Evolutionary conservation across 1,140 invertebrate genomes (phyloP).

Genomic region (Nautilus pompilius): DNA sequence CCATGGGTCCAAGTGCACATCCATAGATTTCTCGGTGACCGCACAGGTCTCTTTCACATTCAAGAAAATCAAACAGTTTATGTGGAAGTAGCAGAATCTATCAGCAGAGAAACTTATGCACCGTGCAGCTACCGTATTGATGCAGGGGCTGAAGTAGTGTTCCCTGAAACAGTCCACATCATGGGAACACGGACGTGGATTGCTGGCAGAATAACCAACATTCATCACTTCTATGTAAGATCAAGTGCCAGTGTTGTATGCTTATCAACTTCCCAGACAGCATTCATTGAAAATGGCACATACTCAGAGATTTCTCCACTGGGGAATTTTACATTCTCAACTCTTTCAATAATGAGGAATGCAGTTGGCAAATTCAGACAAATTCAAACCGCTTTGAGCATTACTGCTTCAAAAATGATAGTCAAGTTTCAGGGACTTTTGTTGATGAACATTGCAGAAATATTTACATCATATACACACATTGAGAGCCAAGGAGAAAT

Average conservation of each 20-base stretch:
- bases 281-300: slow-evolving; percentile 30
- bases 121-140: slow-evolving; percentile 41
- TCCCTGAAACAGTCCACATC: slow-evolving; percentile 32
- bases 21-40: slow-evolving; percentile 33
- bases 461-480: slow-evolving; percentile 28
- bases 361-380: slow-evolving; percentile 30
- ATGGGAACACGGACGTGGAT: slow-evolving; percentile 32
- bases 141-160: slow-evolving; percentile 28
- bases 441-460: slow-evolving; percentile 32
- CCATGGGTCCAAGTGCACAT: slow-evolving; percentile 25
- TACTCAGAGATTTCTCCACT: slow-evolving; percentile 27
- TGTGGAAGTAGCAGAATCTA: slow-evolving; percentile 37
- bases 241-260: slow-evolving; percentile 31
- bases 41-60: slow-evolving; percentile 34
- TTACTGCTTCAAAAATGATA: slow-evolving; percentile 26
- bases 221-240: slow-evolving; percentile 26
- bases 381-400: slow-evolving; percentile 22
- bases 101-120: slow-evolving; percentile 33
- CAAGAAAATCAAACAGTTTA: slow-evolving; percentile 30
- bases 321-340: slow-evolving; percentile 35
- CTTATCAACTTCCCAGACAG: slow-evolving; percentile 34
- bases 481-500: slow-evolving; percentile 36
- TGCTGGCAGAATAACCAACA: slow-evolving; percentile 34
- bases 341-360: slow-evolving; percentile 24
- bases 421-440: slow-evolving; percentile 36